Percentiles rank a stretch among this genome's conserved stretches.
phyloP scores from a whole-genome alignment of 92 coral and sea anemone genomes.

The Siderastrea siderea region DNA sequence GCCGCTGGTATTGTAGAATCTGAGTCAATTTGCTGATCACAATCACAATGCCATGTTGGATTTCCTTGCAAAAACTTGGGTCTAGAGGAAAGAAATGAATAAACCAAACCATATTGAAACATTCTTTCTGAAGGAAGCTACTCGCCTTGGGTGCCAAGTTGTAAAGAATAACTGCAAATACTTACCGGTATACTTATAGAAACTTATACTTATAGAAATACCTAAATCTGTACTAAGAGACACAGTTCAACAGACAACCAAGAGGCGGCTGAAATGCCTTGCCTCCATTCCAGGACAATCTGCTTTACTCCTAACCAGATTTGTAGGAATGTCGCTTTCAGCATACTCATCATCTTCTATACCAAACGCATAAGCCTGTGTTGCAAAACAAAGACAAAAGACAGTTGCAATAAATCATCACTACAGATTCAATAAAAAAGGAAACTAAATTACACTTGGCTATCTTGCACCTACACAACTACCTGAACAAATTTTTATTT shows the following conservation, averaged over 20 bases:
- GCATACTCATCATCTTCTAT: slow-evolving; percentile 94
- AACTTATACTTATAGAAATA: no score
- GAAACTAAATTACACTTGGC: no score
- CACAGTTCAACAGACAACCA: neutral
- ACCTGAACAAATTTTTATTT: no score
- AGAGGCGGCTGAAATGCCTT: neutral
- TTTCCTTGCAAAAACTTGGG: slow-evolving; percentile 77
- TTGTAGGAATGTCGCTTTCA: slow-evolving; percentile 98
- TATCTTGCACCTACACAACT: no score
- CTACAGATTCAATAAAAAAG: no score
- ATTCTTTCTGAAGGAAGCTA: no score
- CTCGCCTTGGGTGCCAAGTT: no score
- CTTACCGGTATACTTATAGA: no score
- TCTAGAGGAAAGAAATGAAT: slow-evolving; percentile 52
- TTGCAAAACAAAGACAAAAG: neutral
- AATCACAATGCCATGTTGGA: slow-evolving; percentile 96
- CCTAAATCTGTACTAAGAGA: no score
- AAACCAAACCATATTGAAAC: neutral
- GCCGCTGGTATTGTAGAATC: slow-evolving; percentile 93
- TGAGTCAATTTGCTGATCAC: slow-evolving; percentile 99
- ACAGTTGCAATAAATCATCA: neutral
- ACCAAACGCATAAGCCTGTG: slow-evolving; percentile 96
- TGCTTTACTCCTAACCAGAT: slow-evolving; percentile 95
- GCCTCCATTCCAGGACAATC: slow-evolving; percentile 99
- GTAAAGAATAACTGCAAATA: no score